Conservation (phyloP, 2,797 vertebrate genomes). For the Esox lucius region DNA sequence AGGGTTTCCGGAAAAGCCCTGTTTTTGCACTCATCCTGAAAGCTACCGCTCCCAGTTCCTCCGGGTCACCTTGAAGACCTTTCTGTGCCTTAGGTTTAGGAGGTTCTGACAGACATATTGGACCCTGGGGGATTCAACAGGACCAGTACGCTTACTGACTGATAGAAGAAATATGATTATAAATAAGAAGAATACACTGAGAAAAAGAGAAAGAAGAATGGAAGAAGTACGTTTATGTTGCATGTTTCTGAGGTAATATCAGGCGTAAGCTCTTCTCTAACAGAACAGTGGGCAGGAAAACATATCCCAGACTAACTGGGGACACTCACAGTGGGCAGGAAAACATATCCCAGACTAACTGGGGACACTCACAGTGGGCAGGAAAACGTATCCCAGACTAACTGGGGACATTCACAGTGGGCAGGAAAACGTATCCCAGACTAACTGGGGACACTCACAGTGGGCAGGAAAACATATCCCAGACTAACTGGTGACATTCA, state of each 20-base stretch:
- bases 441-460: background rate
- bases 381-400: background rate
- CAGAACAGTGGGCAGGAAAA: background rate
- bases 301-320: background rate
- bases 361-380: background rate
- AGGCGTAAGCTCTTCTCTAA: background rate
- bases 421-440: background rate
- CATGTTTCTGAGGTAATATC: too few relatives aligned
- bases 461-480: too few relatives aligned
- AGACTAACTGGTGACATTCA: too few relatives aligned
- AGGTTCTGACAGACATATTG: background rate
- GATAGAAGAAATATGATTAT: background rate
- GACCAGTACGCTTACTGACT: background rate
- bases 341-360: background rate
- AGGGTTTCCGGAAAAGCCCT: conserved; percentile 6
- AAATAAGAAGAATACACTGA: too few relatives aligned
- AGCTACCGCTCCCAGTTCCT: background rate
- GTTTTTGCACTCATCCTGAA: background rate
- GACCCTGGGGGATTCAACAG: background rate
- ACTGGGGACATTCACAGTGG: background rate
- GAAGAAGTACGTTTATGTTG: too few relatives aligned
- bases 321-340: background rate
- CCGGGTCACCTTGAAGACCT: background rate
- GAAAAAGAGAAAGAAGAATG: too few relatives aligned
- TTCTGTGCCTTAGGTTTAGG: background rate